A percentile compares a stretch with the other conserved stretches of the same genome.
Conservation (phyloP, 1,140 invertebrate species). For the Sycophila sp. region DNA sequence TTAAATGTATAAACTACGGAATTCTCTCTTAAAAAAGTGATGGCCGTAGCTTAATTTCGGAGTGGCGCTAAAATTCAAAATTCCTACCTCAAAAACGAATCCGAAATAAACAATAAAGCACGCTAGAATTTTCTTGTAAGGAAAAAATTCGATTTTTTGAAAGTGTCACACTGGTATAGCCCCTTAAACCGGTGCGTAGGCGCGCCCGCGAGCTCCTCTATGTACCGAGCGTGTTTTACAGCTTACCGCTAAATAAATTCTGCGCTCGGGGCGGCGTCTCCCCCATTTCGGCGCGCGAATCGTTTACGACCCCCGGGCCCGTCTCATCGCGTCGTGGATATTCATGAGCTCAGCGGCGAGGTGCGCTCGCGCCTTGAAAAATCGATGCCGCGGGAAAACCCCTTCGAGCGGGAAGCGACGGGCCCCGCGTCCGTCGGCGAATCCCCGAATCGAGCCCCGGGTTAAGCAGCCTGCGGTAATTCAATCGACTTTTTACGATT, state of each 20-base stretch:
- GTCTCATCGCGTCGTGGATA: background rate
- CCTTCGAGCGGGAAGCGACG: background rate
- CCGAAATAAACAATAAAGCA: too few species aligned
- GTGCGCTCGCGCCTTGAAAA: background rate
- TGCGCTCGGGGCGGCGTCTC: background rate
- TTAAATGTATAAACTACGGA: too few species aligned
- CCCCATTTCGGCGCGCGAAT: background rate
- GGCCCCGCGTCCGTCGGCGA: too few species aligned
- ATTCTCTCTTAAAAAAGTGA: too few species aligned
- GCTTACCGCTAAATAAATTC: conserved; percentile 8
- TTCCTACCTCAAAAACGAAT: too few species aligned
- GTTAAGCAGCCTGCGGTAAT: too few species aligned
- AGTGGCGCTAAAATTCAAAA: too few species aligned
- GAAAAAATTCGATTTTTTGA: too few species aligned
- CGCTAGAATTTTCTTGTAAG: too few species aligned
- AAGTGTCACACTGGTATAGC: too few species aligned
- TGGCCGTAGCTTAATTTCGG: too few species aligned
- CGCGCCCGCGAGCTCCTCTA: conserved; percentile 6
- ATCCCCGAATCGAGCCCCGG: background rate
- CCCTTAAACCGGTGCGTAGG: too few species aligned
- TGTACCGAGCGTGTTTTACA: background rate
- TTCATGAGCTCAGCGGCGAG: background rate
- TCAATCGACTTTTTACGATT: conserved; percentile 6
- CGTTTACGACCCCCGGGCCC: background rate
- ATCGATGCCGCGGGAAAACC: background rate